A percentile compares a stretch with the other conserved stretches of the same genome.
Conservation (phyloP, 2,113 vertebrate genomes). For the Ornithorhynchus anatinus region DNA sequence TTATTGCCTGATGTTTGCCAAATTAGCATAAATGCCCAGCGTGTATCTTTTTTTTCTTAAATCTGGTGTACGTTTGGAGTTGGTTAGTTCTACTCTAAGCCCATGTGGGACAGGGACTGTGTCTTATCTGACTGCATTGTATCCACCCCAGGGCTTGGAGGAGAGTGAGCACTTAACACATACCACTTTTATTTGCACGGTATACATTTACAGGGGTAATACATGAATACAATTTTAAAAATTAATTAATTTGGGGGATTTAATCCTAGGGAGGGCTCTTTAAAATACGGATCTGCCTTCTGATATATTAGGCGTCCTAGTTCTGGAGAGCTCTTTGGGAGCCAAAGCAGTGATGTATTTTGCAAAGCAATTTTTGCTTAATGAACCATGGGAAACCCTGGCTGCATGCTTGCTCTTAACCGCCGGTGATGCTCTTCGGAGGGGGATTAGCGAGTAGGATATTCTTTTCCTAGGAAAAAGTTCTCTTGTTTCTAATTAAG, state of each 20-base stretch:
- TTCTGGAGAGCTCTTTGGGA: not conserved
- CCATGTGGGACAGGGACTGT: too few species aligned
- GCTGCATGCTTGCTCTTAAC: not conserved
- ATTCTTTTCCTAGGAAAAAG: not conserved
- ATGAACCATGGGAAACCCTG: conserved; percentile 2
- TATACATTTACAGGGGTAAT: too few species aligned
- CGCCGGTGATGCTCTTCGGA: not conserved
- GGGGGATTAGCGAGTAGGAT: not conserved
- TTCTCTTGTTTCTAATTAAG: conserved; percentile 13
- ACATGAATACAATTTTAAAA: not conserved
- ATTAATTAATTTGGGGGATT: not conserved
- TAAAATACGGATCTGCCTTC: conserved; percentile 1
- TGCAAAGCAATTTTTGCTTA: conserved; percentile 13
- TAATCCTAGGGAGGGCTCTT: not conserved
- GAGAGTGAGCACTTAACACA: too few species aligned
- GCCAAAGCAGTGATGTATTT: not conserved
- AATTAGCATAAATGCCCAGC: too few species aligned
- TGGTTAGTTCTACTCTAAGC: too few species aligned
- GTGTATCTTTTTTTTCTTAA: too few species aligned
- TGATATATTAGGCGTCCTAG: not conserved
- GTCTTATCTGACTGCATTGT: too few species aligned
- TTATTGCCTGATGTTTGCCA: too few species aligned
- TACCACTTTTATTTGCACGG: too few species aligned
- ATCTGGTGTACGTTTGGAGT: too few species aligned
- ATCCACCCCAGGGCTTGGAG: too few species aligned